Evolutionary conservation across 1,140 invertebrate species (phyloP), one percentile per base, ranked within the genome.

Genomic region (Temnothorax longispinosus): DNA sequence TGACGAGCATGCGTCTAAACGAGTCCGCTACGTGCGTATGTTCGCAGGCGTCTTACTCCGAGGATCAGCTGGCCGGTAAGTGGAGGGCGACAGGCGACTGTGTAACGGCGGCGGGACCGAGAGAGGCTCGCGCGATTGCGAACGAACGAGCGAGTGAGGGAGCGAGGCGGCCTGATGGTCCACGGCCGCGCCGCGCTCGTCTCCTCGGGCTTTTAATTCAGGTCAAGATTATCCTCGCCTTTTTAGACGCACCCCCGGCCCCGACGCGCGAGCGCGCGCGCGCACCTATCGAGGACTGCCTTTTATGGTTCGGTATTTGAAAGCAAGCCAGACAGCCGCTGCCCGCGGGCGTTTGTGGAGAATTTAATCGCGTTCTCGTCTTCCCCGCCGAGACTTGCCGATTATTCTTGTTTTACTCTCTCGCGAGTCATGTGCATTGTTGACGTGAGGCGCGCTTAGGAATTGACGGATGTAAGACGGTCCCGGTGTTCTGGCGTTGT

Each of bases 41-140:
- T 81, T 90, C 88, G 77, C 96, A 98, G 98, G 97, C 97, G 93
- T 97, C 97, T 92, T 98, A 98, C 95, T 97, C 97, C 50, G 98
- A 98, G 96, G 98, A 98, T 96, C 98, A 98, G 96, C 97, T 98
- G 95, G 97, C 97, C 93, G 98, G 98, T 98, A 96, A 98, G 97
- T 97, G 11, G 90, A 93, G 93, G 88, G 91, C 47, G 72, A 71
- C 74, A 93, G 88, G 91, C 47, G 72, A 71, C 74, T 56, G 62
- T 64, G 27, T 76, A 78, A 78, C 52, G 21, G 56, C 89, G 89
- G 80, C 89, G 52, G 10, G 69, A 38, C 35, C 85, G 90, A 88
- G 21, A 90, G 92, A 82, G 90, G 15, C 32, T 67, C 64, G 64
- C 64, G 41, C 65, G 21, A 54, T 11, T 7, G 52, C 11, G 54